Evolutionary conservation across 2,113 vertebrate genomes (phyloP).

Genomic region (Chamaetylas fuelleborni): DNA sequence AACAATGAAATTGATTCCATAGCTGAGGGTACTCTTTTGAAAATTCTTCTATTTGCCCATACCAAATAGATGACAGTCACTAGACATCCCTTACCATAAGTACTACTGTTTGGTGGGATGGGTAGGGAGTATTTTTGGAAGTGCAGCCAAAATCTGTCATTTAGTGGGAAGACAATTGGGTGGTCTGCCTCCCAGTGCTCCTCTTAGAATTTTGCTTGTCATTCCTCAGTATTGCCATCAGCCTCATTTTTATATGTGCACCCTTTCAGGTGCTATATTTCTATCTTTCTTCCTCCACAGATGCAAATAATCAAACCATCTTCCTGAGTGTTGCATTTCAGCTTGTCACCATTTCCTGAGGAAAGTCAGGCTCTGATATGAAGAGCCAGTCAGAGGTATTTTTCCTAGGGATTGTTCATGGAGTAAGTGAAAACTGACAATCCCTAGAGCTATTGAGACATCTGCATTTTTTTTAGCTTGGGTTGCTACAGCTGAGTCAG

Average conservation of each 20-base stretch:
- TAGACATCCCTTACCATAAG: not conserved
- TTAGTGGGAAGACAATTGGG: too few relatives aligned
- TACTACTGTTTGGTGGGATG: not conserved
- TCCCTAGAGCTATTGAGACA: not conserved
- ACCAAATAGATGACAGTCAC: not conserved
- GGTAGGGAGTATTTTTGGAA: not conserved
- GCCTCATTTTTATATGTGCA: not conserved
- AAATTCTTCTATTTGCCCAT: not conserved
- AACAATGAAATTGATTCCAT: not conserved
- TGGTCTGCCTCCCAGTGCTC: not conserved
- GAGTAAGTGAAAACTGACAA: not conserved
- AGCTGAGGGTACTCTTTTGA: not conserved
- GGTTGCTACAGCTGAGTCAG: not conserved
- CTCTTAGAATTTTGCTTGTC: not conserved
- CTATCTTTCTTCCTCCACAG: not conserved
- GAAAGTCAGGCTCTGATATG: not conserved
- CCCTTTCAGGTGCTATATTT: not conserved
- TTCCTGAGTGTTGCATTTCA: not conserved
- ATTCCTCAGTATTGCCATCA: not conserved
- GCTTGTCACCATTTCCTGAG: not conserved
- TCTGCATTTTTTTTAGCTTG: not conserved
- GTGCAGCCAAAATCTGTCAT: not conserved
- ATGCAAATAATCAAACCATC: not conserved
- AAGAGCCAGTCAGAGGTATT: conserved; percentile 26
- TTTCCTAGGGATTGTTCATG: not conserved